phyloP scores from a whole-genome alignment of 2,113 vertebrate species.

The Chrysemys picta region DNA sequence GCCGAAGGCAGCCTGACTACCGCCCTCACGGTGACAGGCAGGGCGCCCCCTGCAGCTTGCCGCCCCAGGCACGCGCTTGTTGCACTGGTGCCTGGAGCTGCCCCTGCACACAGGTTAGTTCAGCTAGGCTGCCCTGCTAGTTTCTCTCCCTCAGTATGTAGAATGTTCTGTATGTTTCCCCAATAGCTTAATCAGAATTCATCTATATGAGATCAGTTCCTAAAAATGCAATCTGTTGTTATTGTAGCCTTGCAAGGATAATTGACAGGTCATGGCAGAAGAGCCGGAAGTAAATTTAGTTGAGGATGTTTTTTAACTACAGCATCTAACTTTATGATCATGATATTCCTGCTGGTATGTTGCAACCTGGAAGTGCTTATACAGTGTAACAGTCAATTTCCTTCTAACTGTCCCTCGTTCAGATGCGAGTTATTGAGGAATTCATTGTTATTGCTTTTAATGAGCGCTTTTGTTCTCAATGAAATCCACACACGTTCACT shows the following conservation, averaged over 20 bases:
- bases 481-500: not conserved
- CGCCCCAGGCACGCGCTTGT: too few species aligned
- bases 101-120: accelerated
- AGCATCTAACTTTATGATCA: not conserved
- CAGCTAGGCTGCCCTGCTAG: not conserved
- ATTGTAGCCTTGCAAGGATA: not conserved
- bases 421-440: not conserved
- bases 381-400: not conserved
- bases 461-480: not conserved
- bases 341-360: not conserved
- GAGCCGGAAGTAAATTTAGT: not conserved
- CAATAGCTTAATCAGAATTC: accelerated
- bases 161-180: too few species aligned
- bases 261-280: not conserved
- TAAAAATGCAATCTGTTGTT: not conserved
- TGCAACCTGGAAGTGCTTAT: not conserved
- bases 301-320: not conserved
- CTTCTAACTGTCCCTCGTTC: not conserved
- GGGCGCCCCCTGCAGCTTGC: too few species aligned
- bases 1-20: too few species aligned
- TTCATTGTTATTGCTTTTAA: not conserved
- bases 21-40: too few species aligned
- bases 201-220: not conserved
- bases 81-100: too few species aligned
- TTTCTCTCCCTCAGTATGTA: accelerated